phyloP scores from a whole-genome alignment of 2,113 vertebrate species.

The Myocastor coypus region DNA sequence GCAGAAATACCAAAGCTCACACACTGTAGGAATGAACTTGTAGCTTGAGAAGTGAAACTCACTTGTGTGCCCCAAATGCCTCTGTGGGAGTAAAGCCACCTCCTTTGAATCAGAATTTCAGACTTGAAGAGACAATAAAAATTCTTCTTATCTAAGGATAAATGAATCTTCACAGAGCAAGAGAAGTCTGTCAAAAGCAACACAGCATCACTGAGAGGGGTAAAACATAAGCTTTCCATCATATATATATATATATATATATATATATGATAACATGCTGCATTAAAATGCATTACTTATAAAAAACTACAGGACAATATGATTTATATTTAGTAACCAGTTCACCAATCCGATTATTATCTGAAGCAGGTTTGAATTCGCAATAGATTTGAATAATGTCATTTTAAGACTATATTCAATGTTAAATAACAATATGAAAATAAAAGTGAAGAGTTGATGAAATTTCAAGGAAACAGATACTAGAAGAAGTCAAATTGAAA shows the following conservation, averaged over 20 bases:
- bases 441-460: neutral
- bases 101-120: neutral
- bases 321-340: neutral
- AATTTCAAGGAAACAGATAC: neutral
- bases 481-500: neutral
- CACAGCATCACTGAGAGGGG: neutral
- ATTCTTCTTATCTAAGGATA: neutral
- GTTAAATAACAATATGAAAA: neutral
- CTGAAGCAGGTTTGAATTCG: neutral
- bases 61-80: neutral
- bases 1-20: neutral
- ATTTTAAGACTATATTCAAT: neutral
- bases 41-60: neutral
- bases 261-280: too few relatives aligned
- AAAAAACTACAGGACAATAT: neutral
- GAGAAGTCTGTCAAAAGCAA: neutral
- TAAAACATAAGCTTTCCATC: neutral
- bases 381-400: neutral
- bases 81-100: neutral
- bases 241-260: neutral
- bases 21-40: neutral
- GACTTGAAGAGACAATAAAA: neutral
- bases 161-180: neutral
- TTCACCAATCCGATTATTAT: neutral
- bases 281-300: neutral